phyloP scores from a whole-genome alignment of 2,113 vertebrate genomes.

The Electrona antarctica region DNA sequence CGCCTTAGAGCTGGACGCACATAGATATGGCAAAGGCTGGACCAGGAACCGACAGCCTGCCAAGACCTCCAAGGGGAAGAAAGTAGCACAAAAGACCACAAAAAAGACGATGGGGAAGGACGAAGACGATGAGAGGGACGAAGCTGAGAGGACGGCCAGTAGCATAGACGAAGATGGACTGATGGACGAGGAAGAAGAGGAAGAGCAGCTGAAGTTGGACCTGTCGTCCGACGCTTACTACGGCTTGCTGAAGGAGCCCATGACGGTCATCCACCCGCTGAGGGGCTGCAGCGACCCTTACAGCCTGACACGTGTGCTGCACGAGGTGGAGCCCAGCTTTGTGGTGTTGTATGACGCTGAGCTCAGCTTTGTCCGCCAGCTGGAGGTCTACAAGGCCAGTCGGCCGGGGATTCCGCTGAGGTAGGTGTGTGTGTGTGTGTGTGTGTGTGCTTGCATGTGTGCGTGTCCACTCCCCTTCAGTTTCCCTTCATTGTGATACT shows the following conservation, averaged over 20 bases:
- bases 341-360: constrained; percentile 94
- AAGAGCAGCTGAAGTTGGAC: constrained; percentile 78
- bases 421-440: constrained; percentile 49
- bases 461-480: no score
- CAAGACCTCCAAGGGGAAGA: constrained; percentile 74
- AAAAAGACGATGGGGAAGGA: constrained; percentile 83
- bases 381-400: constrained; percentile 92
- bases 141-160: constrained; percentile 56
- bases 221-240: constrained; percentile 89
- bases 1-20: constrained; percentile 49
- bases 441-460: not conserved
- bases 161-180: constrained; percentile 73
- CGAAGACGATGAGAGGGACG: constrained; percentile 5
- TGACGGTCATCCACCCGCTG: constrained; percentile 91
- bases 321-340: constrained; percentile 90
- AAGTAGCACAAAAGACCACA: constrained; percentile 53
- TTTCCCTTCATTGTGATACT: not conserved
- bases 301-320: constrained; percentile 87
- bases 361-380: constrained; percentile 91
- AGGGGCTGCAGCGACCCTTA: constrained; percentile 91
- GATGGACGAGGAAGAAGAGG: constrained; percentile 70
- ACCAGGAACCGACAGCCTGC: constrained; percentile 39
- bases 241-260: constrained; percentile 87
- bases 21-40: constrained; percentile 63
- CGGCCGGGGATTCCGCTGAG: constrained; percentile 88